A percentile compares a stretch with the other conserved stretches of the same genome.
Evolutionary conservation across 2,888 invertebrate species (phyloP).

Genomic region (Coremacera marginata): DNA sequence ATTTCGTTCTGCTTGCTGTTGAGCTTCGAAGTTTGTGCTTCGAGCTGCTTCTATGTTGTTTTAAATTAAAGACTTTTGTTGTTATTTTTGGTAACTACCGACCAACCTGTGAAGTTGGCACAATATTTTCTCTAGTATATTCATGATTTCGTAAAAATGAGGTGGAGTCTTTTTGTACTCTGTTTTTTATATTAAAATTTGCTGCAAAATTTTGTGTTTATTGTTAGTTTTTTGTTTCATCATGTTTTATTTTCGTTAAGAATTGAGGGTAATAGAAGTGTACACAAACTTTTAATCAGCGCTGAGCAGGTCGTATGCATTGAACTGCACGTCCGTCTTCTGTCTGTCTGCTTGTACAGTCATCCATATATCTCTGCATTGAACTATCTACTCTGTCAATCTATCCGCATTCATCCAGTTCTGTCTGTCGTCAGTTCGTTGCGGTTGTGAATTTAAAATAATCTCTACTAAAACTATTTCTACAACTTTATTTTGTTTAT

Average conservation of each 20-base stretch:
- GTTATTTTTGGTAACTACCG: too few relatives aligned
- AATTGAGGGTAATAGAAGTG: background rate
- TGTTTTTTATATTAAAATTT: background rate
- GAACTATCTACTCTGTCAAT: background rate
- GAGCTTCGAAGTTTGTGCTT: too few relatives aligned
- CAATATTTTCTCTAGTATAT: too few relatives aligned
- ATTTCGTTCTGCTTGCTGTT: background rate
- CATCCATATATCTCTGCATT: background rate
- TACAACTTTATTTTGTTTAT: background rate
- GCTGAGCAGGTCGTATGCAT: background rate
- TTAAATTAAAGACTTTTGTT: too few relatives aligned
- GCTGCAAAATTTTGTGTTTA: background rate
- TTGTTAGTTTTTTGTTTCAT: background rate
- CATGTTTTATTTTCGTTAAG: background rate
- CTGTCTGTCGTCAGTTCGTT: background rate
- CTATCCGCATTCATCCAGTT: background rate
- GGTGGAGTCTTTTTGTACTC: background rate
- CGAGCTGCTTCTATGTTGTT: too few relatives aligned
- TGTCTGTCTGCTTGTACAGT: background rate
- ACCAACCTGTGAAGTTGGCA: too few relatives aligned
- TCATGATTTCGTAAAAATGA: background rate
- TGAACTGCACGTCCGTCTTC: background rate
- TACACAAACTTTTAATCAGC: background rate
- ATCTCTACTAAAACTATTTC: background rate
- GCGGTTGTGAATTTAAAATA: conserved; percentile 8